phyloP scores from a whole-genome alignment of 2,888 invertebrate genomes.

The Polydrusus pterygomalis region DNA sequence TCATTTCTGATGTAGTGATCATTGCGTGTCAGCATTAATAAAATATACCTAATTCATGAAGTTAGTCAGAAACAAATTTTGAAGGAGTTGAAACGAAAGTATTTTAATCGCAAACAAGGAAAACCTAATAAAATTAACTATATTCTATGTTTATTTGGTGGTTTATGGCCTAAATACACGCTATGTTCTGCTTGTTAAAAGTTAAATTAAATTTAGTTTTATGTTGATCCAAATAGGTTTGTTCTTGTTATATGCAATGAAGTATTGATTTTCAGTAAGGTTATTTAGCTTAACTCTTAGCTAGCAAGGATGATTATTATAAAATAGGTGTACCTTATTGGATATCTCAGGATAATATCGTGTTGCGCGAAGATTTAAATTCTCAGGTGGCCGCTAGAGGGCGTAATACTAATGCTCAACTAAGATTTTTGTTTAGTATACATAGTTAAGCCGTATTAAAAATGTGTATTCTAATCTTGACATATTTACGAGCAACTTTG shows the following conservation, averaged over 20 bases:
- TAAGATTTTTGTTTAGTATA: too few relatives aligned
- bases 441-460: too few relatives aligned
- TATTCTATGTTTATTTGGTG: slow-evolving; percentile 58
- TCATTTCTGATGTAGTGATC: slow-evolving; percentile 42
- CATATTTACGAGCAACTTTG: too few relatives aligned
- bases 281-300: too few relatives aligned
- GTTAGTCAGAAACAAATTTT: slow-evolving; percentile 58
- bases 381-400: too few relatives aligned
- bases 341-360: too few relatives aligned
- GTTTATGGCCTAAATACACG: slow-evolving; percentile 58
- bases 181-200: slow-evolving; percentile 61
- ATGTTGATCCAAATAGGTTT: slow-evolving; percentile 21
- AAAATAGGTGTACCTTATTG: too few relatives aligned
- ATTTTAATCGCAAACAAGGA: slow-evolving; percentile 62
- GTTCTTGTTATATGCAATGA: slow-evolving; percentile 7
- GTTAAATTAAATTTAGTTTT: slow-evolving; percentile 60
- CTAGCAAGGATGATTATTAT: too few relatives aligned
- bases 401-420: too few relatives aligned
- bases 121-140: slow-evolving; percentile 63
- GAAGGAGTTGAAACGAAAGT: slow-evolving; percentile 60
- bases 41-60: slow-evolving; percentile 60
- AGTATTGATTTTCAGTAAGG: slow-evolving; percentile 28
- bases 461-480: too few relatives aligned
- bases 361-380: too few relatives aligned
- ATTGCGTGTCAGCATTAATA: slow-evolving; percentile 59